These are phyloP conservation scores for Eufriesea mexicana DNA, from an alignment of 1,140 invertebrate genomes.

Conservation along the genomic window DNA sequence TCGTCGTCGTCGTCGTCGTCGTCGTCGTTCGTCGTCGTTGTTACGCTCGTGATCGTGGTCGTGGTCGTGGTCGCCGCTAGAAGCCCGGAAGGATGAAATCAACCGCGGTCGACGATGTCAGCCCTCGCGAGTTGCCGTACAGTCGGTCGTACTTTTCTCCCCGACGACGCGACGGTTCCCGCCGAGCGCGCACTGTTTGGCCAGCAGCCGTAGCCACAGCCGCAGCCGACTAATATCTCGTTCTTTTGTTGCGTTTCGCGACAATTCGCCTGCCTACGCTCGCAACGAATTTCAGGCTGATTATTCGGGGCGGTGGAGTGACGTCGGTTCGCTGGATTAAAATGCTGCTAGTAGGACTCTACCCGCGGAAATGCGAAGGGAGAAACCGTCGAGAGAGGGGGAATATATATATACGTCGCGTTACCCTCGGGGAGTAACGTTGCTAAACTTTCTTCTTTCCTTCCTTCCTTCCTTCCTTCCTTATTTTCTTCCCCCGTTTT, in stretches of 20 bases:
- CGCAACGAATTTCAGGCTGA: constrained; percentile 79
- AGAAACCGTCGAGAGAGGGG: constrained; percentile 41
- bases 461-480: constrained; percentile 39
- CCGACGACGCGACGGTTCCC: not conserved
- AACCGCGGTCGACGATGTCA: constrained; percentile 51
- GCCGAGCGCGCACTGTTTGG: constrained; percentile 17
- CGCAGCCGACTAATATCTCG: constrained; percentile 75
- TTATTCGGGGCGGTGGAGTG: constrained; percentile 77
- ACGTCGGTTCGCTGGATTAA: constrained; percentile 78
- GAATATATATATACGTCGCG: constrained; percentile 25
- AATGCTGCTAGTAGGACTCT: constrained; percentile 68
- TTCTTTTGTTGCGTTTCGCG: constrained; percentile 79
- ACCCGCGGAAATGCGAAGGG: constrained; percentile 46
- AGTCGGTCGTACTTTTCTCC: constrained; percentile 6
- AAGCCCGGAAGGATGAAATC: constrained; percentile 52
- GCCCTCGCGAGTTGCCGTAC: not conserved
- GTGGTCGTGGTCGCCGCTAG: not conserved
- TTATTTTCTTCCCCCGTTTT: not conserved
- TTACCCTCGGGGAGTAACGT: constrained; percentile 49
- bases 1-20: too few species aligned
- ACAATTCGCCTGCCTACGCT: constrained; percentile 72
- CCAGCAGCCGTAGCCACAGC: constrained; percentile 40
- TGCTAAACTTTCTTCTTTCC: constrained; percentile 17
- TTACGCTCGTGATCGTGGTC: not conserved
- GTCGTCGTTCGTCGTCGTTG: too few species aligned